These are phyloP conservation scores for Pseudomyrmex cubaensis DNA, from an alignment of 1,140 invertebrate species.

Conservation along the genomic window DNA sequence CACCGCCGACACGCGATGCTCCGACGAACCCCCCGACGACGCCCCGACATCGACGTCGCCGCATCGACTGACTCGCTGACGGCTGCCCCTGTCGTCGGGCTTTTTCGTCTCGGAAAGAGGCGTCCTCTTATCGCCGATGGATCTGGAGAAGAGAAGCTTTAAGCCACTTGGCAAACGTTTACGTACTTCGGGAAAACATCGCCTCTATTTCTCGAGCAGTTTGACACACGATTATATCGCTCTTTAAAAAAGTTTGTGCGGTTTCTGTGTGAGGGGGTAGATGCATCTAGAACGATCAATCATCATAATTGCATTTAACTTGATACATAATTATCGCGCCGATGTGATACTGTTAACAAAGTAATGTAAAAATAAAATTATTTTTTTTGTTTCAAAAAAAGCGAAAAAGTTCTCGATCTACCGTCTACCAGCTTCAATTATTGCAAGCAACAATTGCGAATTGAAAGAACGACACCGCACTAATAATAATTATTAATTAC, in stretches of 20 bases:
- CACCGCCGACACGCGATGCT: conserved; percentile 40
- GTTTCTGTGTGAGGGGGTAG: not conserved
- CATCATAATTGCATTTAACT: not conserved
- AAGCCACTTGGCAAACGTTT: conserved; percentile 42
- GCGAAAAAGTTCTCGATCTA: not conserved
- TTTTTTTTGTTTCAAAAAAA: not conserved
- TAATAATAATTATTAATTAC: not conserved
- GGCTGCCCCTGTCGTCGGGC: conserved; percentile 29
- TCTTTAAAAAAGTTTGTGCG: conserved; percentile 7
- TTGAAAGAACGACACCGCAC: not conserved
- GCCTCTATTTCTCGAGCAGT: not conserved
- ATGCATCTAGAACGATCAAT: not conserved
- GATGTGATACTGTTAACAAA: not conserved
- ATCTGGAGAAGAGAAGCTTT: conserved; percentile 46
- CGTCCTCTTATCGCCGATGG: conserved; percentile 30
- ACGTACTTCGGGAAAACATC: conserved; percentile 20
- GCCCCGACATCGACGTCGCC: conserved; percentile 40
- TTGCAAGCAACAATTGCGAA: not conserved
- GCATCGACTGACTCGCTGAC: conserved; percentile 47
- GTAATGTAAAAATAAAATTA: not conserved
- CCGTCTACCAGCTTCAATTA: conserved; percentile 3
- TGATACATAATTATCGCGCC: not conserved
- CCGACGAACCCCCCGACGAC: conserved; percentile 24
- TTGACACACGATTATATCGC: not conserved
- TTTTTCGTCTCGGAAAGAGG: conserved; percentile 29